These are phyloP conservation scores for Calcarius lapponicus DNA, from an alignment of 2,797 vertebrate species.

Conservation along the genomic window DNA sequence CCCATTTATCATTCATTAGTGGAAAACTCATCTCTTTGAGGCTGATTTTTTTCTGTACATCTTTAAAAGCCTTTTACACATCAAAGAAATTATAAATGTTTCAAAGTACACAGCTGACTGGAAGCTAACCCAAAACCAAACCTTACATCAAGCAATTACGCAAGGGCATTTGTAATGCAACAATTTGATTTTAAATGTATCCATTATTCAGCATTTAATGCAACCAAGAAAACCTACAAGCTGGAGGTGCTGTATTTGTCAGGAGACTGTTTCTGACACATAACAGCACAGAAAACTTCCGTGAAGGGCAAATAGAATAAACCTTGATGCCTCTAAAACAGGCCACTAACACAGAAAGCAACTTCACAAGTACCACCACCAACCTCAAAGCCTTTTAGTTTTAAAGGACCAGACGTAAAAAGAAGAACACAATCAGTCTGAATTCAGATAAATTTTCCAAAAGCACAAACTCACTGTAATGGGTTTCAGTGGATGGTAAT, in stretches of 20 bases:
- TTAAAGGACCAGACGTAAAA: not conserved
- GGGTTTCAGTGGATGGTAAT: slow-evolving; percentile 93
- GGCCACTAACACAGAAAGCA: not conserved
- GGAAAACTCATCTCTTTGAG: not conserved
- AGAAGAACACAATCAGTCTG: not conserved
- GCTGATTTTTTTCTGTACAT: not conserved
- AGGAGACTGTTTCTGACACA: not conserved
- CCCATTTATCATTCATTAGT: not conserved
- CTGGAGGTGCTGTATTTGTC: not conserved
- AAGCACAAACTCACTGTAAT: slow-evolving; percentile 83
- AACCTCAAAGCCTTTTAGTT: not conserved
- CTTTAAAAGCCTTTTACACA: slow-evolving; percentile 29
- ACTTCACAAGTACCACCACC: not conserved
- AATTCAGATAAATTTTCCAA: not conserved
- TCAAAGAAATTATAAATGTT: slow-evolving; percentile 7
- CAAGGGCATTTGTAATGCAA: slow-evolving; percentile 5
- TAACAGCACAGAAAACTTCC: not conserved
- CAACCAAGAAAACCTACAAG: not conserved
- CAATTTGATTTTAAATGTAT: slow-evolving; percentile 17
- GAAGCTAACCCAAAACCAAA: slow-evolving; percentile 9
- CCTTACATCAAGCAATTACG: not conserved
- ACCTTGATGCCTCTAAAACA: not conserved
- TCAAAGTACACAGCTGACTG: slow-evolving; percentile 33
- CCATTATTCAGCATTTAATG: slow-evolving; percentile 21
- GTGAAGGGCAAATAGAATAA: not conserved